These are phyloP conservation scores for Cliona cf. orientalis DNA, from an alignment of 37 sponge, comb jelly and placozoan species.

Conservation along the genomic window DNA sequence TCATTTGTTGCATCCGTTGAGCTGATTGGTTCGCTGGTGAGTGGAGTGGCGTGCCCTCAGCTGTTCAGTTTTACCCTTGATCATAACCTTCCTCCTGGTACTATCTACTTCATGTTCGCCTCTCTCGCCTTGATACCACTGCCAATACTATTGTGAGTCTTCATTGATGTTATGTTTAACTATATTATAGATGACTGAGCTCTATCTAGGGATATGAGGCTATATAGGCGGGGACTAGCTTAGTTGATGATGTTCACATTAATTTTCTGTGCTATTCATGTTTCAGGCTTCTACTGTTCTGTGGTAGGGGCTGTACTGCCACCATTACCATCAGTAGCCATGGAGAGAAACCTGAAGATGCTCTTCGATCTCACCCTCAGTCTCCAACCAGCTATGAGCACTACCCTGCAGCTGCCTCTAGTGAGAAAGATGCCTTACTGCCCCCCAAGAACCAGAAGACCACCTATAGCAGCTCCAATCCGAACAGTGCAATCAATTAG, in stretches of 20 bases:
- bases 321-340: neutral
- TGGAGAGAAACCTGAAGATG: neutral
- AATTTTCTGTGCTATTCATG: neutral
- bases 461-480: no score
- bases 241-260: neutral
- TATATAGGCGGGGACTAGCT: no score
- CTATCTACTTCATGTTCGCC: constrained; percentile 23
- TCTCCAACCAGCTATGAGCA: no score
- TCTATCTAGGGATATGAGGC: neutral
- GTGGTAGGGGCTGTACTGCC: neutral
- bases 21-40: neutral
- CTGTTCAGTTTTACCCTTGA: neutral
- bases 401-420: neutral
- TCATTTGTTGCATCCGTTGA: constrained; percentile 22
- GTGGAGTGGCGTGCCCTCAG: neutral
- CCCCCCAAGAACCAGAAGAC: no score
- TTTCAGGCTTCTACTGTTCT: neutral
- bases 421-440: neutral
- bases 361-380: neutral
- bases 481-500: no score
- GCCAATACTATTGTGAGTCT: constrained; percentile 15
- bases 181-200: neutral
- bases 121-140: constrained; percentile 2
- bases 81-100: constrained; percentile 5
- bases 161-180: neutral